Conservation (phyloP, 2,797 vertebrate genomes). For the Pipistrellus nathusii region DNA sequence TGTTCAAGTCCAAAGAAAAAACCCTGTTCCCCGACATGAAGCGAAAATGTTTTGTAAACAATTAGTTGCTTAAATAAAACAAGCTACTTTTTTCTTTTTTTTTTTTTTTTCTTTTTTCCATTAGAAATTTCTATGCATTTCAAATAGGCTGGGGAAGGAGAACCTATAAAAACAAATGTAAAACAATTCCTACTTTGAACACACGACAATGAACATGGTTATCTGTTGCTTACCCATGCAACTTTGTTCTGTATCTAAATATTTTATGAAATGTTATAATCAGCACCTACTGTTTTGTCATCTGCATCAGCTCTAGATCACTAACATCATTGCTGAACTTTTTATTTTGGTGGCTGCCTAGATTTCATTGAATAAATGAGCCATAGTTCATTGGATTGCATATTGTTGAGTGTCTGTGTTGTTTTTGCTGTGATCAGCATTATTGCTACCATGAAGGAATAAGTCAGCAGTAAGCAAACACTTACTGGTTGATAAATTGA, state of each 20-base stretch:
- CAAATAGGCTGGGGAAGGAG: not conserved
- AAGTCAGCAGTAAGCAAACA: not conserved
- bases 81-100: not conserved
- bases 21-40: too few relatives aligned
- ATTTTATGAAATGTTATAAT: not conserved
- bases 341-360: not conserved
- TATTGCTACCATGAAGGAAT: accelerated
- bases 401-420: too few relatives aligned
- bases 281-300: not conserved
- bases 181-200: not conserved
- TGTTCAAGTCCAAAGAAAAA: not conserved
- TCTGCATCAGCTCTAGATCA: not conserved
- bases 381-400: not conserved
- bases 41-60: not conserved
- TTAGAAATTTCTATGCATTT: not conserved
- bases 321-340: not conserved
- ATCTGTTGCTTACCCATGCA: not conserved
- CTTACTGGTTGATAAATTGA: not conserved
- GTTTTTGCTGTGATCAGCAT: not conserved
- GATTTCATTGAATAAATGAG: not conserved
- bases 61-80: not conserved
- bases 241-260: not conserved
- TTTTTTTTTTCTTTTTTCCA: not conserved
- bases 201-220: not conserved
- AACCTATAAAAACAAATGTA: not conserved